Percentiles rank a stretch among this genome's conserved stretches.
phyloP scores from a whole-genome alignment of 1,140 invertebrate species.

The Atta colombica region DNA sequence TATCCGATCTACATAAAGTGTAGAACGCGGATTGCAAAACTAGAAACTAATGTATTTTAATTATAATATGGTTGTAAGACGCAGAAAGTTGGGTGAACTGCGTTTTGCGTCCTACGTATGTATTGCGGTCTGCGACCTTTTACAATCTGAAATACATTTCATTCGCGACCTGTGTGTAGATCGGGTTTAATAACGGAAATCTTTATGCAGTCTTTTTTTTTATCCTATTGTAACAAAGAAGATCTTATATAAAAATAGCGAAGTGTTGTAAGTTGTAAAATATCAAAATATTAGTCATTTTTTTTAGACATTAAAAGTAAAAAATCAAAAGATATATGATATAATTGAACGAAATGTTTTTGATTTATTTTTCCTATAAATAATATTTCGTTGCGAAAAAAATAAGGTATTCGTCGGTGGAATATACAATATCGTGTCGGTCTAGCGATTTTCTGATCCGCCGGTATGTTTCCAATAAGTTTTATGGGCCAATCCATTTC shows the following conservation, averaged over 20 bases:
- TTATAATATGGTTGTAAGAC: too few species aligned
- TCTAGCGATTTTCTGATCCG: background rate
- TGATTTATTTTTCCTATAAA: background rate
- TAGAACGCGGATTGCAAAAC: too few species aligned
- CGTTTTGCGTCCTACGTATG: too few species aligned
- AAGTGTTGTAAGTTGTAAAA: background rate
- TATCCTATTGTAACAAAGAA: background rate
- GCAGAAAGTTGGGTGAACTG: too few species aligned
- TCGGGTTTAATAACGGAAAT: background rate
- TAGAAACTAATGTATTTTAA: too few species aligned
- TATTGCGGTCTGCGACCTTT: too few species aligned
- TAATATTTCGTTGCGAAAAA: background rate
- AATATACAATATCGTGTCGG: background rate
- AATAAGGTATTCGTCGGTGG: background rate
- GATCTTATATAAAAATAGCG: background rate
- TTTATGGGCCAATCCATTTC: constrained; percentile 15
- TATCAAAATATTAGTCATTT: background rate
- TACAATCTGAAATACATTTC: too few species aligned
- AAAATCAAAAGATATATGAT: background rate
- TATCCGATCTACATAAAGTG: too few species aligned
- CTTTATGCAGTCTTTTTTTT: background rate
- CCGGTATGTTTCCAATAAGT: background rate
- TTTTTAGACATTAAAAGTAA: background rate
- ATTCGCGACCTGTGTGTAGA: too few species aligned
- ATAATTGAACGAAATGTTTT: background rate